phyloP scores from a whole-genome alignment of 2,888 invertebrate genomes.

The Drosophila sordidula region DNA sequence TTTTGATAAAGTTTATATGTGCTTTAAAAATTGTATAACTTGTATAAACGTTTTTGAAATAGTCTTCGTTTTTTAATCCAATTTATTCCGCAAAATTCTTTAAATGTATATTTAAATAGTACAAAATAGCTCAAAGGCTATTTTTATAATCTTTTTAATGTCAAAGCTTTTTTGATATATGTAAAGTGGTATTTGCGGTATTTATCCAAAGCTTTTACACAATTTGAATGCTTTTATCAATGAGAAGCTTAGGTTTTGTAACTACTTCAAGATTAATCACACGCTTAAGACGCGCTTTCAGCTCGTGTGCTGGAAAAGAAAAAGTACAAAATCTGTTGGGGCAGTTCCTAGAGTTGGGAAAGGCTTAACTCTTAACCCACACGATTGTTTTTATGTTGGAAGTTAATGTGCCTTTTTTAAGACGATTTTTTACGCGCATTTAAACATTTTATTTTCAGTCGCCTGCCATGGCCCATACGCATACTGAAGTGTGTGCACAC shows the following conservation, averaged over 20 bases:
- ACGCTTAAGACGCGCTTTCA: conserved; percentile 13
- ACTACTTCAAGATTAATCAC: conserved; percentile 2
- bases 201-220: neutral
- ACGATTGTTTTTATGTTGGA: conserved; percentile 57
- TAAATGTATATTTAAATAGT: too few species aligned
- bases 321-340: conserved; percentile 5
- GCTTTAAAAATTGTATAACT: too few species aligned
- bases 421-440: conserved; percentile 66
- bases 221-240: neutral
- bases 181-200: too few species aligned
- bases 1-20: too few species aligned
- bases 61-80: too few species aligned
- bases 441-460: conserved; percentile 55
- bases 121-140: too few species aligned
- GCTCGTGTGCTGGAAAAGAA: conserved; percentile 19
- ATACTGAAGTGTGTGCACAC: conserved; percentile 4
- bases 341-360: conserved; percentile 28
- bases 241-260: neutral
- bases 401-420: conserved; percentile 72
- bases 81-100: too few species aligned
- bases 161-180: too few species aligned
- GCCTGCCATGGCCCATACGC: conserved; percentile 8
- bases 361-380: conserved; percentile 24
- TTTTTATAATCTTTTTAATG: too few species aligned
- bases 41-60: too few species aligned